A percentile compares a stretch with the other conserved stretches of the same genome.
These are phyloP conservation scores for Eupithecia tripunctaria DNA, from an alignment of 2,888 invertebrate genomes.

Conservation along the genomic window DNA sequence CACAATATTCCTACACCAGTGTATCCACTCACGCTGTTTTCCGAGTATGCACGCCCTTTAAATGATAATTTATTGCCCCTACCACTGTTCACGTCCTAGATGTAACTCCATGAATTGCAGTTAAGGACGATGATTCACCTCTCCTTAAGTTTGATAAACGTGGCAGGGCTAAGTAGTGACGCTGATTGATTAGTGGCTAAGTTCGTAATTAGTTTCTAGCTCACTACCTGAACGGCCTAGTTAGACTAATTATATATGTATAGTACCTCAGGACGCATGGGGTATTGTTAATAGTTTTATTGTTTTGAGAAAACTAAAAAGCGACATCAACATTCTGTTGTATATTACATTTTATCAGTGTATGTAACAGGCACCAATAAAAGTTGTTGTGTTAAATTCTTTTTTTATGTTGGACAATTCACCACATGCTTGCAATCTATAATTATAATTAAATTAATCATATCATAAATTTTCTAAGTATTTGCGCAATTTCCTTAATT, in stretches of 20 bases:
- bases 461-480: no score
- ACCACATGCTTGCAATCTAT: no score
- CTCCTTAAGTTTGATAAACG: slow-evolving; percentile 22
- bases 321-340: no score
- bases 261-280: not conserved
- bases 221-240: not conserved
- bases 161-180: slow-evolving; percentile 14
- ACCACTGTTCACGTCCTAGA: not conserved
- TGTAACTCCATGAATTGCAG: slow-evolving; percentile 8
- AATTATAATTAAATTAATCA: no score
- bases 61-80: slow-evolving; percentile 1
- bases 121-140: slow-evolving; percentile 15
- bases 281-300: no score
- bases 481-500: no score
- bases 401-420: no score
- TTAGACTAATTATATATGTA: not conserved
- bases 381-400: no score
- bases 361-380: no score
- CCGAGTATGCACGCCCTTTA: not conserved
- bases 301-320: no score
- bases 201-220: slow-evolving; percentile 9
- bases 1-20: not conserved
- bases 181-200: slow-evolving; percentile 20
- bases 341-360: no score
- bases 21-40: not conserved